Evolutionary conservation across 1,140 invertebrate species (phyloP).

Genomic region (Drosophila nasuta): DNA sequence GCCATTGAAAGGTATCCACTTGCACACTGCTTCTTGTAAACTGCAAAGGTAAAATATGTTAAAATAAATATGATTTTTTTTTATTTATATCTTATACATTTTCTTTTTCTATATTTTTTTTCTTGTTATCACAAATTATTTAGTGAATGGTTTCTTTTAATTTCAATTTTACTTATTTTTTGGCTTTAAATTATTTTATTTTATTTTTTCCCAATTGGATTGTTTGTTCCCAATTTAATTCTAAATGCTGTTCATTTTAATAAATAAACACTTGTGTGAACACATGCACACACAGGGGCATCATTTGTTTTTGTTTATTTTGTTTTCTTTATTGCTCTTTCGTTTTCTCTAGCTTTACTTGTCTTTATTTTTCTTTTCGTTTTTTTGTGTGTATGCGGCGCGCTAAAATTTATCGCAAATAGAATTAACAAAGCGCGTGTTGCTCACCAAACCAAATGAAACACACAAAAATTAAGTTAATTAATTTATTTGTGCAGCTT

Average conservation of each 20-base stretch:
- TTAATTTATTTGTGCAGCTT: constrained; percentile 54
- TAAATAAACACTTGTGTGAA: constrained; percentile 19
- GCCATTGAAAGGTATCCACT: constrained; percentile 78
- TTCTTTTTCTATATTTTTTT: too few relatives aligned
- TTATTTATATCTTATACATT: too few relatives aligned
- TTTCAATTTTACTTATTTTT: background rate
- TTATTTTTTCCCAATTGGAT: background rate
- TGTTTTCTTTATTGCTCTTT: constrained; percentile 38
- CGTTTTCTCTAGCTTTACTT: constrained; percentile 13
- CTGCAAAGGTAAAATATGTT: constrained; percentile 10
- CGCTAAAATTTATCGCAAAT: constrained; percentile 44
- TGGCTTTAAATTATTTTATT: background rate
- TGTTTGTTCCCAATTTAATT: too few relatives aligned
- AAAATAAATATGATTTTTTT: constrained; percentile 16
- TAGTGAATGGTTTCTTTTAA: too few relatives aligned
- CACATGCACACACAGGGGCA: constrained; percentile 13
- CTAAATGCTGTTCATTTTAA: too few relatives aligned
- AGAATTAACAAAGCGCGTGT: constrained; percentile 42
- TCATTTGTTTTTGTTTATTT: constrained; percentile 56
- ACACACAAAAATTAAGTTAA: constrained; percentile 25
- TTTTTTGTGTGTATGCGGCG: constrained; percentile 46
- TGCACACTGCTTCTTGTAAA: constrained; percentile 54
- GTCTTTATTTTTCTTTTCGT: background rate
- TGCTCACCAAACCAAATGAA: constrained; percentile 27
- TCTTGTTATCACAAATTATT: too few relatives aligned